A percentile compares a stretch with the other conserved stretches of the same genome.
Conservation (phyloP, 1,140 invertebrate species). For the Wasmannia auropunctata region DNA sequence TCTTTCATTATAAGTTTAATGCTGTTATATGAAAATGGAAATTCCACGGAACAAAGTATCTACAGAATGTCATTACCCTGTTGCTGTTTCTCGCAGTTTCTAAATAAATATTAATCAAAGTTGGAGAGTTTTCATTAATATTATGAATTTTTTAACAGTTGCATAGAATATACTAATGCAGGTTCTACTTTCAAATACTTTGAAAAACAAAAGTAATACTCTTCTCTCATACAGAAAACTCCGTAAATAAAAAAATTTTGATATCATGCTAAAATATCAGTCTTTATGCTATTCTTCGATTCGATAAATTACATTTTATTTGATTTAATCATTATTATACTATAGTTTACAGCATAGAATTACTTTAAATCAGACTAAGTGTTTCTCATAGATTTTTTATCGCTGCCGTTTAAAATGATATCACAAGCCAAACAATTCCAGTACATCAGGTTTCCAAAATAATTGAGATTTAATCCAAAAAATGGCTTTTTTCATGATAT, state of each 20-base stretch:
- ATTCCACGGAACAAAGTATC: background rate
- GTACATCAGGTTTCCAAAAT: too few relatives aligned
- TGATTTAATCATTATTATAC: too few relatives aligned
- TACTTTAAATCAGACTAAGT: too few relatives aligned
- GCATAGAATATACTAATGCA: background rate
- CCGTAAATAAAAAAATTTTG: background rate
- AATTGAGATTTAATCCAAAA: too few relatives aligned
- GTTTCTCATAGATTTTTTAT: too few relatives aligned
- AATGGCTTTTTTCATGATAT: too few relatives aligned
- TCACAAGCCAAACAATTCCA: too few relatives aligned
- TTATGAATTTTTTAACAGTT: conserved; percentile 1
- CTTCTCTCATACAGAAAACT: background rate
- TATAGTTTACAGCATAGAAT: too few relatives aligned
- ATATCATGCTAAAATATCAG: background rate
- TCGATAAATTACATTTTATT: background rate
- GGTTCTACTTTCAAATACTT: background rate
- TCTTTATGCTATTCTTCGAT: background rate
- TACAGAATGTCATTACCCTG: background rate
- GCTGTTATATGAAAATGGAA: conserved; percentile 25
- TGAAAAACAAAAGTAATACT: background rate
- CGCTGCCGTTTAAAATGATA: too few relatives aligned
- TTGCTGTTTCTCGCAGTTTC: background rate
- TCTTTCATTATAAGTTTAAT: conserved; percentile 50
- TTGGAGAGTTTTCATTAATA: conserved; percentile 6
- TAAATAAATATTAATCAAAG: conserved; percentile 34